A percentile compares a stretch with the other conserved stretches of the same genome.
phyloP scores from a whole-genome alignment of 2,888 invertebrate species.

The Strigamia crassipes region DNA sequence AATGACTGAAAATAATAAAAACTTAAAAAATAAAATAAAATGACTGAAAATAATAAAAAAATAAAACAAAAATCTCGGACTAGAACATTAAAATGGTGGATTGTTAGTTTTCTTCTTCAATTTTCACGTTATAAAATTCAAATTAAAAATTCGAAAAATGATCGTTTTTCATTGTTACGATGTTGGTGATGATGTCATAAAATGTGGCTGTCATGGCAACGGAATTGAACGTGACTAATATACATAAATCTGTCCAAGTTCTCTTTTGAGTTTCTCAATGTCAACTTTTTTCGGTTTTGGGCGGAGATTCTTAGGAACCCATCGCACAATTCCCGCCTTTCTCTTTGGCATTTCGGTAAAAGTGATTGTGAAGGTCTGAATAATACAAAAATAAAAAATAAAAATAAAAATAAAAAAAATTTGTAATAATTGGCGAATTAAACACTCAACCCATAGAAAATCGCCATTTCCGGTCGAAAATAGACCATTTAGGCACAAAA shows the following conservation, averaged over 20 bases:
- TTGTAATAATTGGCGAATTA: not conserved
- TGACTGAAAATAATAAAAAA: too few relatives aligned
- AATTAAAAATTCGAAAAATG: too few relatives aligned
- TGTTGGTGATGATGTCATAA: conserved; percentile 16
- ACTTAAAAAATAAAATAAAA: too few relatives aligned
- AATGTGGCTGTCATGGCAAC: not conserved
- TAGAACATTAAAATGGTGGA: not conserved
- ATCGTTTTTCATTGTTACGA: too few relatives aligned
- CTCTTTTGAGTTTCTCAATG: conserved; percentile 43
- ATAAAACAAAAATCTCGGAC: too few relatives aligned
- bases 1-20: too few relatives aligned
- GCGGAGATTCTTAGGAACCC: conserved; percentile 5
- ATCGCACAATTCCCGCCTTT: not conserved
- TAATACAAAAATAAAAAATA: not conserved
- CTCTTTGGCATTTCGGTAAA: conserved; percentile 45
- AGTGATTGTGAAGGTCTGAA: conserved; percentile 34
- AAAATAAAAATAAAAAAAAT: not conserved
- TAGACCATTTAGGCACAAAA: too few relatives aligned
- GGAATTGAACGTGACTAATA: conserved; percentile 7
- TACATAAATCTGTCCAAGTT: conserved; percentile 43
- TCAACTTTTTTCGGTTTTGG: conserved; percentile 45
- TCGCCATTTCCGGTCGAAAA: too few relatives aligned
- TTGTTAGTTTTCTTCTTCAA: not conserved
- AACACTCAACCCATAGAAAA: too few relatives aligned
- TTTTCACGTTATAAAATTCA: too few relatives aligned